These are phyloP conservation scores for Stenotaenia linearis DNA, from an alignment of 2,888 invertebrate species.

Conservation along the genomic window DNA sequence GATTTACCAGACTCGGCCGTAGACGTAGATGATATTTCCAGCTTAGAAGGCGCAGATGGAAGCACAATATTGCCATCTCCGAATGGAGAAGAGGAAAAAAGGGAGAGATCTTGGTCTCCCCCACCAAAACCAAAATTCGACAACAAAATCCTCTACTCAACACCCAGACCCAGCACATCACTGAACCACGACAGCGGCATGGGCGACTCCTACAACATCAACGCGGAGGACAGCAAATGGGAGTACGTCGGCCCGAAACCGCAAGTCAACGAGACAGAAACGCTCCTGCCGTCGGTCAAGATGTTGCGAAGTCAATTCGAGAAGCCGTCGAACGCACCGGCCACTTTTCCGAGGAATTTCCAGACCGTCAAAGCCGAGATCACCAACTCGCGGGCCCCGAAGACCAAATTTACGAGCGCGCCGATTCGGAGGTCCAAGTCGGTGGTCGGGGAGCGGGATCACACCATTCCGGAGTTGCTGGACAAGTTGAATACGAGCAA, in stretches of 20 bases:
- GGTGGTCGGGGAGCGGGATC: not conserved
- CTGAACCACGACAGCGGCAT: not conserved
- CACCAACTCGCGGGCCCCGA: not conserved
- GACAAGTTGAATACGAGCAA: not conserved
- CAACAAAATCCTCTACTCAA: not conserved
- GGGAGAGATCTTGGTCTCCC: not conserved
- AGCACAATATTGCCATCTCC: not conserved
- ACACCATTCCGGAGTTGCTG: constrained; percentile 21
- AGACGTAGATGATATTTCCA: constrained; percentile 24
- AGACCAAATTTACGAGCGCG: not conserved
- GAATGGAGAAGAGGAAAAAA: not conserved
- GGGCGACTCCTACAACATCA: not conserved
- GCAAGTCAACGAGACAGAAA: not conserved
- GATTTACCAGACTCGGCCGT: constrained; percentile 28
- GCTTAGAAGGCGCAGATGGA: not conserved
- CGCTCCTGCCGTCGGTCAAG: constrained; percentile 40
- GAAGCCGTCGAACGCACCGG: not conserved
- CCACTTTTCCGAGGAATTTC: not conserved
- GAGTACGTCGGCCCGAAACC: not conserved
- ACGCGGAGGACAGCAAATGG: not conserved
- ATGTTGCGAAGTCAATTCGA: constrained; percentile 41
- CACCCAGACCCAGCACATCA: not conserved
- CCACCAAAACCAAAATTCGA: not conserved
- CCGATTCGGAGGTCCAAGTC: not conserved
- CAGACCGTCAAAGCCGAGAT: not conserved